Evolutionary conservation across 2,888 invertebrate genomes (phyloP), one percentile per base, ranked within the genome.

Genomic region (Villa cingulata): DNA sequence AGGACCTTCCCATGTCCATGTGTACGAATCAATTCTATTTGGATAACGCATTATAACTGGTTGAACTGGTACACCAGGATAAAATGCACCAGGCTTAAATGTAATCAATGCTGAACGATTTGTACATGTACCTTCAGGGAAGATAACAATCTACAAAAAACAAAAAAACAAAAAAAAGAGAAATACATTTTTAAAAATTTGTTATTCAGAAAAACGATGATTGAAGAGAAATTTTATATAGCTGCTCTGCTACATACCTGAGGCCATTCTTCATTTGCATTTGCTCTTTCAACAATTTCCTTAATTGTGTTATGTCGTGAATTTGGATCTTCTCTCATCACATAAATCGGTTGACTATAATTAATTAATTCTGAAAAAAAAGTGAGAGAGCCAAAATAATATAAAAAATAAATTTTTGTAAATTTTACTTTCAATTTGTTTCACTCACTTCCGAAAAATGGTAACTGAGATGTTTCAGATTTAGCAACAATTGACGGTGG

Each of bases 91-190:
- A 3, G 84, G 82, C 65, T 88, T 89, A 70, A 89, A 90, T 36
- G 87, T 86, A 57, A 89, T 87, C 57, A 96, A 72, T 62, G 90
- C 90, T 0, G 85, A 83, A 23, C 94, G 78, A 71, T 96, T 96
- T 29, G 95, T 92, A 68, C 94, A 95, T 0, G 96, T 96, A 42
- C 95, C 96, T 68, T 96, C 95, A 0, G 95, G 91, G 69, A 95
- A 96, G 60, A 96, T 91, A 51, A 92, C 76, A 45, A 95, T 82
- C 79, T 84, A 72, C 5, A 45, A 47, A 37, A 48, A 39, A 51
- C 19, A 43, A 36, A 49, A 29, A 27, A 48, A 18, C 36, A 48
- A 37, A 10, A 16, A 27, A 41, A 27, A 19, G 27, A 23, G 4
- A 6, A 6, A 41, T 37, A 36, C 36, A 18, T 18, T 23, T 20